A percentile compares a stretch with the other conserved stretches of the same genome.
Evolutionary conservation across 2,888 invertebrate genomes (phyloP).

Genomic region (Podotricha telesiphe): DNA sequence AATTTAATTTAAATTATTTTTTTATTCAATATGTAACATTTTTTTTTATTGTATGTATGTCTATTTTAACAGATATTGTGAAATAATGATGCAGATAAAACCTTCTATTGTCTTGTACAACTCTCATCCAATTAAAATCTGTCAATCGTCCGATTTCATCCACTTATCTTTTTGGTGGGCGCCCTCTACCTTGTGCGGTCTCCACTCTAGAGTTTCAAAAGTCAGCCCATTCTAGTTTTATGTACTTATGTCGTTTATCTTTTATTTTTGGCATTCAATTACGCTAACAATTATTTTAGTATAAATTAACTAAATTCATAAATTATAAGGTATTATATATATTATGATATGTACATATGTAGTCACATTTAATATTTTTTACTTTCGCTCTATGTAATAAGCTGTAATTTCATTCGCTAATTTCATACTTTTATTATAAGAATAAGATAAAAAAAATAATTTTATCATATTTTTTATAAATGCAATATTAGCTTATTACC

Average conservation of each 20-base stretch:
- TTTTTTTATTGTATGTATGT: background rate
- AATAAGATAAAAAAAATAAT: background rate
- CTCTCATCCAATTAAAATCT: conserved; percentile 24
- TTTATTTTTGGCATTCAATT: background rate
- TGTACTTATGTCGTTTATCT: background rate
- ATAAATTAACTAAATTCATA: too few species aligned
- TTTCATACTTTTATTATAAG: too few species aligned
- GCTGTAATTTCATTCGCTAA: too few species aligned
- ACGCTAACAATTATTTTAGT: too few species aligned
- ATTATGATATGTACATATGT: too few species aligned
- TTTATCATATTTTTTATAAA: background rate
- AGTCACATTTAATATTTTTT: too few species aligned
- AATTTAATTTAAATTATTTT: background rate
- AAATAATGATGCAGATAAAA: conserved; percentile 19
- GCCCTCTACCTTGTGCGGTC: conserved; percentile 8
- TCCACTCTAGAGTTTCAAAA: conserved; percentile 7
- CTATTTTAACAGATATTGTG: background rate
- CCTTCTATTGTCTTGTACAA: conserved; percentile 14
- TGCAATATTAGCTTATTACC: background rate
- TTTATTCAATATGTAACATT: background rate
- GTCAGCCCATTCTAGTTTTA: background rate
- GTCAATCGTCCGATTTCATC: conserved; percentile 24
- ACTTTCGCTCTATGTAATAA: too few species aligned
- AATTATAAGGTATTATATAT: too few species aligned
- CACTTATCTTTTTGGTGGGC: conserved; percentile 25